Percentiles rank a stretch among this genome's conserved stretches.
These are phyloP conservation scores for Colostygia pectinataria DNA, from an alignment of 2,888 invertebrate species.

Conservation along the genomic window DNA sequence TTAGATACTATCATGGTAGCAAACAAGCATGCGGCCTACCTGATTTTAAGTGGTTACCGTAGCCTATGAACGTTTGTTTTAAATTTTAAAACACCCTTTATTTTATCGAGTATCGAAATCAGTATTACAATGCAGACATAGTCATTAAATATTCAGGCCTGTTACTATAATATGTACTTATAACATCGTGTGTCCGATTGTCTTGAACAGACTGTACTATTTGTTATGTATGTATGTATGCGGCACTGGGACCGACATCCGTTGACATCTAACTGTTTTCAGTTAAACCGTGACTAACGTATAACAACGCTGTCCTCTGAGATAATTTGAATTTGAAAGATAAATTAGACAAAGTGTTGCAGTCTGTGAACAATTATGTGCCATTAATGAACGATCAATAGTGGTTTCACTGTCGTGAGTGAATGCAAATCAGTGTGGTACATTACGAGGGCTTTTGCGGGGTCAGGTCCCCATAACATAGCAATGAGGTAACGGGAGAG, in stretches of 20 bases:
- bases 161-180: too few relatives aligned
- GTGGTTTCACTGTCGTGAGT: slow-evolving; percentile 33
- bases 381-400: slow-evolving; percentile 22
- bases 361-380: slow-evolving; percentile 38
- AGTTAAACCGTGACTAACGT: slow-evolving; percentile 60
- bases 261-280: slow-evolving; percentile 73
- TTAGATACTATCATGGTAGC: slow-evolving; percentile 1
- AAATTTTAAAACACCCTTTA: too few relatives aligned
- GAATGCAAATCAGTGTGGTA: slow-evolving; percentile 52
- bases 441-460: slow-evolving; percentile 64
- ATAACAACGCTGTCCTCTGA: slow-evolving; percentile 59
- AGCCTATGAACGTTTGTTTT: too few relatives aligned
- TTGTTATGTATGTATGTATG: slow-evolving; percentile 71
- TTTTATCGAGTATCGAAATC: slow-evolving; percentile 30
- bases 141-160: slow-evolving; percentile 54
- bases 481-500: slow-evolving; percentile 82
- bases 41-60: too few relatives aligned
- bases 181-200: slow-evolving; percentile 60
- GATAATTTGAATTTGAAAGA: slow-evolving; percentile 60
- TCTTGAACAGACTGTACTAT: slow-evolving; percentile 57
- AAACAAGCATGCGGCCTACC: too few relatives aligned
- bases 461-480: slow-evolving; percentile 75
- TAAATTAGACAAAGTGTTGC: slow-evolving; percentile 49
- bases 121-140: slow-evolving; percentile 35
- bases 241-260: slow-evolving; percentile 60